Percentiles rank a stretch among this genome's conserved stretches.
Evolutionary conservation across 2,888 invertebrate species (phyloP).

Genomic region (Biston betularia): DNA sequence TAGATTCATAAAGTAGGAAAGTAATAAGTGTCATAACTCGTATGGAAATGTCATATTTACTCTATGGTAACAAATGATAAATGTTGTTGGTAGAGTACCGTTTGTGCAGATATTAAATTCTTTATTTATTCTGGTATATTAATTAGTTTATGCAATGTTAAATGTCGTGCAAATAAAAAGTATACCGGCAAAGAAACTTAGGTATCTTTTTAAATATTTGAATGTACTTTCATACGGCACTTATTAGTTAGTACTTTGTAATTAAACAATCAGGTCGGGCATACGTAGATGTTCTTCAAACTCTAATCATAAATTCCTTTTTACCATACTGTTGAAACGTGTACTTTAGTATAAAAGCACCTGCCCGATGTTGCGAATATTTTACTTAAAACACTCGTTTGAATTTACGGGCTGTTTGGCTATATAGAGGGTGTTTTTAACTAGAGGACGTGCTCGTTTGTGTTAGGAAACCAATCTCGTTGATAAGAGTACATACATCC

Average conservation of each 20-base stretch:
- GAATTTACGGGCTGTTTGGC: constrained; percentile 50
- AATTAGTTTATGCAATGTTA: constrained; percentile 54
- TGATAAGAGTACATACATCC: constrained; percentile 61
- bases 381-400: constrained; percentile 54
- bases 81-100: constrained; percentile 54
- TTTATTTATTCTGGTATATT: constrained; percentile 56
- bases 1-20: constrained; percentile 43
- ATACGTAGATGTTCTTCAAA: background rate
- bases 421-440: constrained; percentile 57
- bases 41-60: constrained; percentile 53
- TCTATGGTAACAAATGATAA: constrained; percentile 54
- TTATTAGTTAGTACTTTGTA: too few species aligned
- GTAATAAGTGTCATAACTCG: constrained; percentile 49
- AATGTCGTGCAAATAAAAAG: constrained; percentile 42
- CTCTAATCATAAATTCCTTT: constrained; percentile 33
- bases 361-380: constrained; percentile 50
- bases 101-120: constrained; percentile 61
- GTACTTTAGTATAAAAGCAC: constrained; percentile 49
- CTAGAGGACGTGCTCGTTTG: constrained; percentile 59
- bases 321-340: constrained; percentile 43
- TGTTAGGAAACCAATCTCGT: constrained; percentile 70
- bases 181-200: background rate
- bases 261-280: too few species aligned
- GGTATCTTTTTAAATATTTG: background rate
- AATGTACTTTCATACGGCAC: background rate